phyloP scores from a whole-genome alignment of 2,888 invertebrate genomes.

The Sesia bembeciformis region DNA sequence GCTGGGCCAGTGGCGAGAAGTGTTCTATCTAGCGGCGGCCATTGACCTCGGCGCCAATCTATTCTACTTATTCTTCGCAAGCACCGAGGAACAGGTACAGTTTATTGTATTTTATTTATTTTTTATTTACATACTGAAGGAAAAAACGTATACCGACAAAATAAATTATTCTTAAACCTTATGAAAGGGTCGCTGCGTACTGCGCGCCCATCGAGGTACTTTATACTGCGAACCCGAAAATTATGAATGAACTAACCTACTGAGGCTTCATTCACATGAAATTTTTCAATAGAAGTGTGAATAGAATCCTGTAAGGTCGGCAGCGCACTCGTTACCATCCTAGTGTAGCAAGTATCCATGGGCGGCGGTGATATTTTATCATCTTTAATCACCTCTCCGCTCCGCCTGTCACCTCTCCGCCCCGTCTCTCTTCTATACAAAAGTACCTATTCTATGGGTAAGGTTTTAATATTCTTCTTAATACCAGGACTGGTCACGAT shows the following conservation, averaged over 20 bases:
- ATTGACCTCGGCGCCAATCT: constrained; percentile 83
- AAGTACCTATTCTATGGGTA: not conserved
- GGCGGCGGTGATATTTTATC: too few species aligned
- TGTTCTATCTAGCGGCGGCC: constrained; percentile 86
- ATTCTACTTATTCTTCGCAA: constrained; percentile 85
- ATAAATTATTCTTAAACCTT: too few species aligned
- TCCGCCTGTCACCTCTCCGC: too few species aligned
- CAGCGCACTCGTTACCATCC: too few species aligned
- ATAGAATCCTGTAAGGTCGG: too few species aligned
- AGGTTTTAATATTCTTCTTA: not conserved
- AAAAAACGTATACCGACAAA: too few species aligned
- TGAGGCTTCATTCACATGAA: not conserved
- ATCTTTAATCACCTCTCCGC: too few species aligned
- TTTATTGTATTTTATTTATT: not conserved
- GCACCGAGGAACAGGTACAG: constrained; percentile 80
- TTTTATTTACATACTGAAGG: not conserved
- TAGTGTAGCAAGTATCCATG: too few species aligned
- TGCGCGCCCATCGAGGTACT: too few species aligned
- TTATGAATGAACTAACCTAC: not conserved
- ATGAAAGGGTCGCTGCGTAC: too few species aligned
- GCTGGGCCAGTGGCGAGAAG: constrained; percentile 81
- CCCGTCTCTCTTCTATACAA: too few species aligned
- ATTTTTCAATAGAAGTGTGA: not conserved
- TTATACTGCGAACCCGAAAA: too few species aligned
- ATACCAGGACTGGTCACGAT: constrained; percentile 56